Evolutionary conservation across 2,113 vertebrate genomes (phyloP).

Genomic region (Rattus norvegicus): DNA sequence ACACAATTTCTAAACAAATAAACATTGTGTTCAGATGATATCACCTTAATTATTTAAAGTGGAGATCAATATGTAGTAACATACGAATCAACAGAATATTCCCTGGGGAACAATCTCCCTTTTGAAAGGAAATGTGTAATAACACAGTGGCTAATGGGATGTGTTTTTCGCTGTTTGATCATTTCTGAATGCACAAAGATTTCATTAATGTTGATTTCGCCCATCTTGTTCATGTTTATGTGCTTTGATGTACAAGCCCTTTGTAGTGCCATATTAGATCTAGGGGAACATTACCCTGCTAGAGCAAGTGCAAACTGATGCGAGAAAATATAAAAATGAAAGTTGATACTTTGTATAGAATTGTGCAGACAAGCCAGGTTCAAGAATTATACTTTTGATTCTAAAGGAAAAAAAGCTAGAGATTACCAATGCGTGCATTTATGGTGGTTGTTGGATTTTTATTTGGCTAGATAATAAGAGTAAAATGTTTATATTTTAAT

Average conservation of each 20-base stretch:
- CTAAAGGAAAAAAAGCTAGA: neutral
- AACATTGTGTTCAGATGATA: conserved; percentile 45
- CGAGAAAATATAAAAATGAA: conserved; percentile 64
- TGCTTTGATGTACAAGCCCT: conserved; percentile 73
- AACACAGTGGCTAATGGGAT: conserved; percentile 72
- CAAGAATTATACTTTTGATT: conserved; percentile 35
- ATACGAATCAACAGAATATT: conserved; percentile 62
- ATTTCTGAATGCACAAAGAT: conserved; percentile 76
- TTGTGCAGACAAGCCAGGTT: conserved; percentile 49
- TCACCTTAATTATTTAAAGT: conserved; percentile 65
- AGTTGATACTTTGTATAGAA: conserved; percentile 52
- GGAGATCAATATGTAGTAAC: conserved; percentile 66
- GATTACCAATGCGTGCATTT: neutral
- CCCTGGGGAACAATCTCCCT: conserved; percentile 56
- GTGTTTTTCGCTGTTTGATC: conserved; percentile 78
- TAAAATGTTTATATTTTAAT: neutral
- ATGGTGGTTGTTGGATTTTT: neutral
- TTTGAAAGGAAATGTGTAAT: conserved; percentile 70
- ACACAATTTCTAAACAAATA: conserved; percentile 31
- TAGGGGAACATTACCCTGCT: conserved; percentile 65
- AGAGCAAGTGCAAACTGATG: conserved; percentile 65
- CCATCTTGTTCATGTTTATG: conserved; percentile 71
- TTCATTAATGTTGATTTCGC: conserved; percentile 75
- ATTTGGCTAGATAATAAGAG: conserved; percentile 7
- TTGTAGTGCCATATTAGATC: conserved; percentile 73